phyloP scores from a whole-genome alignment of 2,113 vertebrate species.

The Macrotus californicus region DNA sequence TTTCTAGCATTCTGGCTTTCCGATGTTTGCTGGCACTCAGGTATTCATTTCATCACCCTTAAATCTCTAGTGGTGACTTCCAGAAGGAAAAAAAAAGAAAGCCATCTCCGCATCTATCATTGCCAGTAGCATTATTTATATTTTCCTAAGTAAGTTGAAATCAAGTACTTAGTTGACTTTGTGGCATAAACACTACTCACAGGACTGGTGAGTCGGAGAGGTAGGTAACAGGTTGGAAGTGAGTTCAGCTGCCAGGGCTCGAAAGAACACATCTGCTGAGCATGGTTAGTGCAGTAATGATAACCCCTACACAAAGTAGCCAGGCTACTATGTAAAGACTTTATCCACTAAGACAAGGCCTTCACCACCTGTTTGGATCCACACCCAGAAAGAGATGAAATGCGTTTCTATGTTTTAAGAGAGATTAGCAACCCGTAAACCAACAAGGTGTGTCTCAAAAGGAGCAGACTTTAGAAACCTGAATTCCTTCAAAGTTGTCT shows the following conservation, averaged over 20 bases:
- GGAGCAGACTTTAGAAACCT: not conserved
- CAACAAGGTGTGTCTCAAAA: not conserved
- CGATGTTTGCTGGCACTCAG: not conserved
- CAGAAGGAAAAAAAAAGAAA: not conserved
- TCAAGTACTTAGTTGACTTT: not conserved
- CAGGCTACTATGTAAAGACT: not conserved
- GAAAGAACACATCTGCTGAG: not conserved
- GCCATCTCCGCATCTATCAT: not conserved
- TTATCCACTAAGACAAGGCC: not conserved
- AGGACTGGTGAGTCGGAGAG: not conserved
- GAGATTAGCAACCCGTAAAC: not conserved
- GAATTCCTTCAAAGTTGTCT: not conserved
- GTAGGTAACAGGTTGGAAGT: not conserved
- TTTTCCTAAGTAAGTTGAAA: not conserved
- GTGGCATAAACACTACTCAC: not conserved
- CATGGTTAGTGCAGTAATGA: not conserved
- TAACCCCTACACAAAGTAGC: not conserved
- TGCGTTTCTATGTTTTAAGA: not conserved
- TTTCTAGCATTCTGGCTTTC: not conserved
- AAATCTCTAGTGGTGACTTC: not conserved
- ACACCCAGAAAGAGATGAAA: not conserved
- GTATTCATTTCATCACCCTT: conserved; percentile 15
- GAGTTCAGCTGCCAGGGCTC: not conserved
- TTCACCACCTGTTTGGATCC: not conserved
- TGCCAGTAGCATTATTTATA: not conserved